These are phyloP conservation scores for Zophobas atratus DNA, from an alignment of 1,140 invertebrate genomes.

Conservation along the genomic window DNA sequence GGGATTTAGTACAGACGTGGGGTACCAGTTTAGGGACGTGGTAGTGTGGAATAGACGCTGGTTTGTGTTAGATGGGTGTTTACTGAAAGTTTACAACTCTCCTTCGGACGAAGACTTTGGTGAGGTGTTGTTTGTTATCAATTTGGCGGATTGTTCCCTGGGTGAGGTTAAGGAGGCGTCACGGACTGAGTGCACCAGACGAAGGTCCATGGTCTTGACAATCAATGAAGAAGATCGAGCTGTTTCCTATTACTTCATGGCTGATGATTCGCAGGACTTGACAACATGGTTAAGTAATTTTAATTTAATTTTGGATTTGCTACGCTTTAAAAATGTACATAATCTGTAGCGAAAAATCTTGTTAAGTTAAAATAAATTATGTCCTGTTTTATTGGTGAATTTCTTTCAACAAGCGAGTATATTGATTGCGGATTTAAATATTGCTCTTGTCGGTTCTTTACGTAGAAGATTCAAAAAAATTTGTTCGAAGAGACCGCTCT, in stretches of 20 bases:
- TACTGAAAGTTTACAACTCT: slow-evolving; percentile 20
- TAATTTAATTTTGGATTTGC: slow-evolving; percentile 20
- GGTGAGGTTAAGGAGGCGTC: not conserved
- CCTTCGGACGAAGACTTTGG: not conserved
- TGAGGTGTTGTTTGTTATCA: not conserved
- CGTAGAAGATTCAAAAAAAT: slow-evolving; percentile 53
- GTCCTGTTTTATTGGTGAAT: not conserved
- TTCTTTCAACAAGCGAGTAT: no score
- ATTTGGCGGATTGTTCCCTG: slow-evolving; percentile 13
- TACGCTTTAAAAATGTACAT: not conserved
- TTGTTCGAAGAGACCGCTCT: slow-evolving; percentile 48
- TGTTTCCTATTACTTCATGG: slow-evolving; percentile 2
- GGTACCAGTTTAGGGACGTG: not conserved
- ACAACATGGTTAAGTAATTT: not conserved
- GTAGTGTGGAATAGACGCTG: slow-evolving; percentile 32
- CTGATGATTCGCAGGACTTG: slow-evolving; percentile 1
- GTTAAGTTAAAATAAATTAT: not conserved
- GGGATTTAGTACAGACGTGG: not conserved
- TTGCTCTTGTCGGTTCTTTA: slow-evolving; percentile 49
- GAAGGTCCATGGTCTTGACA: not conserved
- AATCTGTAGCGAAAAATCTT: not conserved
- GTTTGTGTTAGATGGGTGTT: slow-evolving; percentile 10
- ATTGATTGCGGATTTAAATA: slow-evolving; percentile 54
- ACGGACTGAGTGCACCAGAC: not conserved
- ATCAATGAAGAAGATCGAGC: not conserved